Base-by-base conservation (phyloP, 2,113 vertebrate genomes). In the Labeo catla region DNA sequence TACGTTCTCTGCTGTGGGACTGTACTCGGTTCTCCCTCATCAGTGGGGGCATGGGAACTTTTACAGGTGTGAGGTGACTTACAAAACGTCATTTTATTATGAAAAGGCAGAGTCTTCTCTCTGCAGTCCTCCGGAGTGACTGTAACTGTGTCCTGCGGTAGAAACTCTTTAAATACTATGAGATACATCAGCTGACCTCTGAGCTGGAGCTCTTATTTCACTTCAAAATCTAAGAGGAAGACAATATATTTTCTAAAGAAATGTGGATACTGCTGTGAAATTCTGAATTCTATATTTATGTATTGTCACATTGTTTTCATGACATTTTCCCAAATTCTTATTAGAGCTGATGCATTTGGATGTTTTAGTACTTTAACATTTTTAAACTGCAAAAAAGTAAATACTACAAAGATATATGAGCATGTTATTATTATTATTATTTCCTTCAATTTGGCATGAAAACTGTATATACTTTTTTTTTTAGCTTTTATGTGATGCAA, bases 1-100 rank as follows among this genome's bases (percentile, higher is more conserved):
- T 5, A 84, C 82, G 0, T 89, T 84, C 81, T 82, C 76, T 9
- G 87, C 86, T 28, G 85, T 84, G 36, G 87, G 88, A 23, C 65
- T 92, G 10, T 87, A 85, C 79, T 73, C 45, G 8, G 23, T 88
- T n/a, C 43, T 81, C 2, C 23, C n/a, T 50, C 47, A 54, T 19
- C 39, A 82, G 6, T 87, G 87, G 89, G 89, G 28, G 23, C 61
- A 13, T 11, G 57, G 85, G 28, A 52, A 83, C 12, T 72, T 13
- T 3, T 92, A 89, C 84, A 74, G 72, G 6, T 92, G 91, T 82
- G 80, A 87, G 50, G 86, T 87, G 12, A 66, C 21, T 4, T 84
- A 90, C 8, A 72, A 36, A 50, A 77, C 43, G 21, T 8, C n/a
- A 3, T 59, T 34, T 63, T 84, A 88, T n/a, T 79, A 79, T 39